phyloP scores from a whole-genome alignment of 2,113 vertebrate species.

The Hemiscyllium ocellatum region DNA sequence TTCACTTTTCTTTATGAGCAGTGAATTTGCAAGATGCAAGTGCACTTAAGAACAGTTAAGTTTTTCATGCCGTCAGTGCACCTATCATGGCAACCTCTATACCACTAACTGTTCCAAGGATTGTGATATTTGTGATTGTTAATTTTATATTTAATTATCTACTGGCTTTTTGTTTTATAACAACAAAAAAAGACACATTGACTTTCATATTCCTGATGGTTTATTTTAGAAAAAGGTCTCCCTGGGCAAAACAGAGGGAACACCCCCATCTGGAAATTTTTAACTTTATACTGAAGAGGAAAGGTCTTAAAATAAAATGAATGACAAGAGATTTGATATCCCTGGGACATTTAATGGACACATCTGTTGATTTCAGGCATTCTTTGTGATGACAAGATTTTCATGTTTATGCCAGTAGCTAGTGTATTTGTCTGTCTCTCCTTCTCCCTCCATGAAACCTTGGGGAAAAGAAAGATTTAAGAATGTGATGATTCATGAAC shows the following conservation, averaged over 20 bases:
- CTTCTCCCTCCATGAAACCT: neutral
- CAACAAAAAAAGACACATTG: too few species aligned
- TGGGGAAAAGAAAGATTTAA: neutral
- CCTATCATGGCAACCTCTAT: neutral
- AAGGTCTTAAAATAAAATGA: slow-evolving; percentile 8
- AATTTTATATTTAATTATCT: too few species aligned
- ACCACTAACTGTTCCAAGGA: neutral
- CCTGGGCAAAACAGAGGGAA: too few species aligned
- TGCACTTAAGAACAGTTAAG: neutral
- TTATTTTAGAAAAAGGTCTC: too few species aligned
- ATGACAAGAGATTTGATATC: neutral
- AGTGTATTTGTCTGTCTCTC: neutral
- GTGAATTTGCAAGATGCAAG: neutral
- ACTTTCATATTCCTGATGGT: too few species aligned
- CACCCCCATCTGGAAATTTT: too few species aligned
- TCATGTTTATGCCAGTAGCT: neutral
- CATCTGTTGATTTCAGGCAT: neutral
- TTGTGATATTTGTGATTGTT: neutral
- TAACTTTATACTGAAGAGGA: neutral
- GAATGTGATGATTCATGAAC: neutral
- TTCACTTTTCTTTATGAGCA: neutral
- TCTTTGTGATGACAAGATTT: neutral
- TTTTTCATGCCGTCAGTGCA: neutral
- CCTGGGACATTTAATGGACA: neutral
- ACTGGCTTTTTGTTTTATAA: too few species aligned